Evolutionary conservation across 2,113 vertebrate genomes (phyloP), one percentile per base, ranked within the genome.

Genomic region (Neogale vison): DNA sequence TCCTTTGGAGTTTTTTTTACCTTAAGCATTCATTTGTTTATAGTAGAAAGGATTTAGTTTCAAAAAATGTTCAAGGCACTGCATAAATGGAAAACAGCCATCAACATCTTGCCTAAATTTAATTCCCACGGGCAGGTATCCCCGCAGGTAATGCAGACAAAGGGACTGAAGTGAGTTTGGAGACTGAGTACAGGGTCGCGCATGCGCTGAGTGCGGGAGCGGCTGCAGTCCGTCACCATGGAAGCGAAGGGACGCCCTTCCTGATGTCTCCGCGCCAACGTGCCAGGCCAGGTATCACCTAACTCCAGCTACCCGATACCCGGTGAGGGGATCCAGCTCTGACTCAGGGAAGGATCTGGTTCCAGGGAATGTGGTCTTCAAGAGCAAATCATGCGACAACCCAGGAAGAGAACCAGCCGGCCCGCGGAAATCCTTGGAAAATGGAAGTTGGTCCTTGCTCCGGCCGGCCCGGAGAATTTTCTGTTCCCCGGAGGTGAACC

Each of bases 331-430:
- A 77, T 92, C 94, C 97, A 63, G 95, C n/a, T 65, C 61, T 6
- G 61, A 97, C 98, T 97, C 88, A 88, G 90, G 97, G 93, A 96
- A 97, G 90, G 98, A 95, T 98, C 97, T 63, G 83, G 83, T 0
- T 10, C 97, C 97, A 87, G 83, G 72, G 80, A 96, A 96, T 95
- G 31, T 26, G 91, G 96, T 96, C 95, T 93, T 93, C 23, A 74
- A 94, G 93, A 97, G 90, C 45, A 82, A 89, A 93, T 76, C 96
- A 15, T 13, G 92, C 61, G 82, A 85, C 42, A 3, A 3, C 9
- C 24, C 36, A 4, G n/a, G 0, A 23, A 63, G 69, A 61, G 77
- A 26, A 39, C 4, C 4, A 2, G 83, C 86, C 17, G 10, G 20
- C 36, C 10, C 0, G 18, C 0, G 17, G 7, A 10, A 63, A 6